Evolutionary conservation across 2,888 invertebrate genomes (phyloP).

Genomic region (Nomada fucata): DNA sequence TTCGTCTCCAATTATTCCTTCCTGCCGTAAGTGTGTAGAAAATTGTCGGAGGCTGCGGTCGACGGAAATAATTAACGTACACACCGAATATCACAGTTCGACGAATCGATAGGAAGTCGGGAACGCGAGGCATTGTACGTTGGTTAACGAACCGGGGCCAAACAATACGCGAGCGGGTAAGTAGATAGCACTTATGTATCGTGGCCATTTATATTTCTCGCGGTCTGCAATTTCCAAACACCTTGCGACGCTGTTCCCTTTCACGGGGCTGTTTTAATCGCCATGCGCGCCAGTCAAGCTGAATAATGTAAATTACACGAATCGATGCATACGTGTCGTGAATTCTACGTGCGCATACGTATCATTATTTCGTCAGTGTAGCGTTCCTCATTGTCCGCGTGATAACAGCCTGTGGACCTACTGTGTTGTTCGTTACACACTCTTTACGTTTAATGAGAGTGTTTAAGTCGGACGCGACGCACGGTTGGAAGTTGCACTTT

Average conservation of each 20-base stretch:
- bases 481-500: no score
- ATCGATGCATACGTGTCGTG: slow-evolving; percentile 35
- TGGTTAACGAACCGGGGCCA: slow-evolving; percentile 68
- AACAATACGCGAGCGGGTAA: slow-evolving; percentile 69
- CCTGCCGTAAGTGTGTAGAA: not conserved
- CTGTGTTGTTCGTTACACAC: not conserved
- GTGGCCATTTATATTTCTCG: slow-evolving; percentile 49
- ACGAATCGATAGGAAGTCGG: slow-evolving; percentile 72
- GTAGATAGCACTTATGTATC: slow-evolving; percentile 69
- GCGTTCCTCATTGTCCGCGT: slow-evolving; percentile 6
- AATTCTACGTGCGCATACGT: slow-evolving; percentile 17
- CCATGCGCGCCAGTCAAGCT: slow-evolving; percentile 54
- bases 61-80: slow-evolving; percentile 66
- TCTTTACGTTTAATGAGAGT: not conserved
- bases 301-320: slow-evolving; percentile 51
- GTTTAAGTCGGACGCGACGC: not conserved
- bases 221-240: slow-evolving; percentile 64
- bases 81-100: slow-evolving; percentile 70
- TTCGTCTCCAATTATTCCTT: no score
- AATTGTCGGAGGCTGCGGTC: not conserved
- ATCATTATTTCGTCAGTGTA: slow-evolving; percentile 31
- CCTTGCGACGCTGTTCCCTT: slow-evolving; percentile 3
- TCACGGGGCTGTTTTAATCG: slow-evolving; percentile 46
- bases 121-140: slow-evolving; percentile 57
- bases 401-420: slow-evolving; percentile 17